Conservation (phyloP, 2,113 vertebrate species). For the Ivindomyrus marchei region DNA sequence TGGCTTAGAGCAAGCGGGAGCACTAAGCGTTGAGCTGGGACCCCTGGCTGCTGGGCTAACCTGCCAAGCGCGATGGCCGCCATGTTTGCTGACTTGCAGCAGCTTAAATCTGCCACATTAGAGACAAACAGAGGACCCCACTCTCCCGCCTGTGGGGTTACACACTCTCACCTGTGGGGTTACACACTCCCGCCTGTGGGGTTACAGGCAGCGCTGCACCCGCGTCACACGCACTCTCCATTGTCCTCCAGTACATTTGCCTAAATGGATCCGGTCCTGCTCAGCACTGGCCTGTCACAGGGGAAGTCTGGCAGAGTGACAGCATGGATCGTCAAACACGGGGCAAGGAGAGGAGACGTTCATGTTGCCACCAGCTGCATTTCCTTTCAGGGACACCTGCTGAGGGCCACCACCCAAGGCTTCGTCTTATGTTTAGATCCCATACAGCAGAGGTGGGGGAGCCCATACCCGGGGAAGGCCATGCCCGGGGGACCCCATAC, state of each 20-base stretch:
- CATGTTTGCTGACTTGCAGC: not conserved
- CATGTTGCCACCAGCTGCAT: not conserved
- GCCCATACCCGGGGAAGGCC: too few species aligned
- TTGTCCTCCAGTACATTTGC: not conserved
- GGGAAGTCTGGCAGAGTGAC: not conserved
- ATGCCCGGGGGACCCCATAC: too few species aligned
- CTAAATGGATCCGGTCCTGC: not conserved
- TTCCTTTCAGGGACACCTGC: not conserved
- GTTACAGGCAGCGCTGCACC: not conserved
- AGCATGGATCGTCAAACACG: not conserved
- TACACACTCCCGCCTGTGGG: too few species aligned
- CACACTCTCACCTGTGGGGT: too few species aligned
- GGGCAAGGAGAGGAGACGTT: not conserved
- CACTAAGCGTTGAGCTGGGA: not conserved
- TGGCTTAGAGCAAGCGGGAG: not conserved
- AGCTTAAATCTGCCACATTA: not conserved
- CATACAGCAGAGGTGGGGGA: not conserved
- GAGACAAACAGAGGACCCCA: not conserved
- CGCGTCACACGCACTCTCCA: not conserved
- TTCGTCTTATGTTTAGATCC: not conserved
- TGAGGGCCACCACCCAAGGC: not conserved
- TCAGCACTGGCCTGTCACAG: not conserved
- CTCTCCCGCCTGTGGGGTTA: too few species aligned
- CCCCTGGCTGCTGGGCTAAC: not conserved
- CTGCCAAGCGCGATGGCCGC: not conserved